phyloP scores from a whole-genome alignment of 2,113 vertebrate genomes.

The Spheniscus mendiculus region DNA sequence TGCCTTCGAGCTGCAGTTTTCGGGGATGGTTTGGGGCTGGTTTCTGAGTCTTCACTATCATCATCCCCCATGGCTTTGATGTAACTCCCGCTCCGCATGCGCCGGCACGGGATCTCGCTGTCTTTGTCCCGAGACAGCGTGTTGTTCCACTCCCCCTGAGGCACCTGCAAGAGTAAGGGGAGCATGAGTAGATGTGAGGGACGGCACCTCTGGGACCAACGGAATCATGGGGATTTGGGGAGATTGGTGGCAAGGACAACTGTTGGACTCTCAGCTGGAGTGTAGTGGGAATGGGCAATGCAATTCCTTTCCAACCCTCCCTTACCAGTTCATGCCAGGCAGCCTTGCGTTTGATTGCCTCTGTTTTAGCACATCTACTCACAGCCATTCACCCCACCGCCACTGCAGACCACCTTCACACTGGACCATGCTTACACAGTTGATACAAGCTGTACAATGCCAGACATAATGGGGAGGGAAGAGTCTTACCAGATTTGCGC shows the following conservation, averaged over 20 bases:
- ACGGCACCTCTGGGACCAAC: background rate
- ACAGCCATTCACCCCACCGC: background rate
- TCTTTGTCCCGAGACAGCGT: conserved; percentile 84
- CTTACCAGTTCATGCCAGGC: background rate
- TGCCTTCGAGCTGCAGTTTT: conserved; percentile 94
- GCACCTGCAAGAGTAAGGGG: conserved; percentile 68
- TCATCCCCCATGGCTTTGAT: conserved; percentile 99
- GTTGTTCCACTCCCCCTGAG: conserved; percentile 90
- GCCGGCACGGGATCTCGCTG: conserved; percentile 91
- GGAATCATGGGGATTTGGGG: background rate
- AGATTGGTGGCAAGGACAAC: background rate
- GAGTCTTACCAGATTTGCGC: background rate
- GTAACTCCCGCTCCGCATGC: conserved; percentile 98
- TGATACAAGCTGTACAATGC: background rate
- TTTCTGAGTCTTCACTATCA: conserved; percentile 95
- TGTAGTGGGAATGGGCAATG: background rate
- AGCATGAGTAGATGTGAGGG: background rate
- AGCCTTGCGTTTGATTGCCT: background rate
- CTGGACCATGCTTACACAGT: conserved; percentile 3
- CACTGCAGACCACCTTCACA: background rate
- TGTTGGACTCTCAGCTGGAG: background rate
- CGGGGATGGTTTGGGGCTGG: conserved; percentile 95
- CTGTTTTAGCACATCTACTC: background rate
- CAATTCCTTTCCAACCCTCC: background rate
- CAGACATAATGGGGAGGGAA: background rate